Base-by-base conservation (phyloP, 2,888 invertebrate species). In the Trichopoda pennipes region DNA sequence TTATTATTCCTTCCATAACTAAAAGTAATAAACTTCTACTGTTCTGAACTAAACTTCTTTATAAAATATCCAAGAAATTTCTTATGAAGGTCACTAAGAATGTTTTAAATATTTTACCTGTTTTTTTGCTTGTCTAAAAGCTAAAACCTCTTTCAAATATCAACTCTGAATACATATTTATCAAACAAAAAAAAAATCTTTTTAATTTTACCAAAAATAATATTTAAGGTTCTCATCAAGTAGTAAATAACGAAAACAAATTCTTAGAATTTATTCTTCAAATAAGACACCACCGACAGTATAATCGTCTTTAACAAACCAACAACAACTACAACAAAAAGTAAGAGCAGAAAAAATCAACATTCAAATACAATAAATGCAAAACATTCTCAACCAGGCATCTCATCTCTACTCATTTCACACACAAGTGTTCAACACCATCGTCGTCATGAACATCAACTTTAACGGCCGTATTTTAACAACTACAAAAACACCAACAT, bases 341-440 rank as follows among this genome's bases (percentile, higher is more conserved):
- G 1, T 63, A 47, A 28, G 9, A 47, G 16, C 3, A 55, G n/a
- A 21, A 44, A 68, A 55, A 44, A 69, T n/a, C n/a, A n/a, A 51
- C 49, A 61, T 64, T 42, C 70, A 80, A 73, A 83, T 73, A 83
- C 60, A 47, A 76, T 44, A 79, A 76, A 82, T 78, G 74, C 79
- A 82, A 82, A 79, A 76, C 66, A 78, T 66, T 53, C 61, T 55
- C 70, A 78, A 66, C 53, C 47, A 78, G 47, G 49, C 49, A 69
- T 51, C 77, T 68, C 49, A 69, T 51, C 77, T 68, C 47, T 51
- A 73, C 53, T 51, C 75, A 76, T 53, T 69, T 61, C 14, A 69
- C 64, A 82, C 81, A 81, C 82, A 82, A 82, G 82, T 82, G 82
- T 82, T 82, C 82, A 72, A 82, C 78, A 72, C 55, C 75, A 61